Evolutionary conservation across 2,113 vertebrate species (phyloP).

Genomic region (Myiozetetes cayanensis): DNA sequence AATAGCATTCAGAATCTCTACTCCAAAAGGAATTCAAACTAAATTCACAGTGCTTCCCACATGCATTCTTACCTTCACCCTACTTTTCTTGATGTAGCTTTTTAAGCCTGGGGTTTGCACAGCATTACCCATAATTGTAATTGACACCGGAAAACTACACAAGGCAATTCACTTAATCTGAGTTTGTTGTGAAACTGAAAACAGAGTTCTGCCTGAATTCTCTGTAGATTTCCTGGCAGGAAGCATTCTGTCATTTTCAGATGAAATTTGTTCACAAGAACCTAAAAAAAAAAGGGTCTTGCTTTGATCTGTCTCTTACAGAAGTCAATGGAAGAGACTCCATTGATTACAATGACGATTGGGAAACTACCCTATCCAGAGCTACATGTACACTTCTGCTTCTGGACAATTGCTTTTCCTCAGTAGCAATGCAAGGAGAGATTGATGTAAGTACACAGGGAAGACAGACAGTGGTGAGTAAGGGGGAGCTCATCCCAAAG

Average conservation of each 20-base stretch:
- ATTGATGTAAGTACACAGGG: background rate
- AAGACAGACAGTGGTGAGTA: background rate
- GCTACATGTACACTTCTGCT: background rate
- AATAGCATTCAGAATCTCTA: background rate
- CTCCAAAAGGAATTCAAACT: background rate
- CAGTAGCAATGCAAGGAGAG: background rate
- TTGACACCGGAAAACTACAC: slow-evolving; percentile 5
- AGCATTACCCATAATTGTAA: slow-evolving; percentile 14
- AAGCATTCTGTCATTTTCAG: slow-evolving; percentile 14
- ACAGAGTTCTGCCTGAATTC: slow-evolving; percentile 17
- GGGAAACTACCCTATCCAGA: slow-evolving; percentile 10
- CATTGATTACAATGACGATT: background rate
- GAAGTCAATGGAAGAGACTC: slow-evolving; percentile 13
- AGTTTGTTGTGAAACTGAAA: slow-evolving; percentile 22
- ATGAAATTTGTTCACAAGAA: slow-evolving; percentile 17
- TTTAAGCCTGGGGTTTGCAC: background rate
- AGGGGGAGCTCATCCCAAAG: background rate
- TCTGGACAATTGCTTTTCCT: slow-evolving; percentile 48
- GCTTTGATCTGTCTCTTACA: slow-evolving; percentile 28
- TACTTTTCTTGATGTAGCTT: background rate
- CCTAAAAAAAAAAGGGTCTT: slow-evolving; percentile 20
- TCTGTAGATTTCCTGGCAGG: slow-evolving; percentile 16
- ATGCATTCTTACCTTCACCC: background rate
- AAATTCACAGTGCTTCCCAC: background rate
- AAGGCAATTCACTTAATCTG: slow-evolving; percentile 13